These are phyloP conservation scores for Spodoptera picta DNA, from an alignment of 2,888 invertebrate genomes.

Conservation along the genomic window DNA sequence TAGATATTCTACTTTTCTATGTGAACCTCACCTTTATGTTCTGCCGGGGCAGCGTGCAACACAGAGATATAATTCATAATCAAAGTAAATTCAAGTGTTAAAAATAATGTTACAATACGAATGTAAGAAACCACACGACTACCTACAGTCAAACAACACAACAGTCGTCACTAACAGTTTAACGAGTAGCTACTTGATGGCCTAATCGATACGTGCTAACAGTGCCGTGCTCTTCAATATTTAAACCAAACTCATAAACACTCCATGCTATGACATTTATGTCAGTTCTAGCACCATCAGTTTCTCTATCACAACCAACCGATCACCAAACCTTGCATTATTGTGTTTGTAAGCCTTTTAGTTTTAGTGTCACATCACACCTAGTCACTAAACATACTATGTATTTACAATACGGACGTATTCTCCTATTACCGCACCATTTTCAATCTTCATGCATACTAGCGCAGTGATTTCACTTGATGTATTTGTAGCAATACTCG, in stretches of 20 bases:
- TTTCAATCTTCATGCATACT: conserved; percentile 58
- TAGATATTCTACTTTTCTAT: neutral
- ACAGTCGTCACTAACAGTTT: conserved; percentile 50
- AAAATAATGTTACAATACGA: conserved; percentile 20
- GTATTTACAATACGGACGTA: conserved; percentile 38
- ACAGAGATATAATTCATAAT: conserved; percentile 83
- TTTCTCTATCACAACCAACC: conserved; percentile 43
- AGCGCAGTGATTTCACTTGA: conserved; percentile 65
- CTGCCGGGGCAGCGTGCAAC: conserved; percentile 87
- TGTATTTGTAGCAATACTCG: conserved; percentile 76
- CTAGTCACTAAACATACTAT: conserved; percentile 45
- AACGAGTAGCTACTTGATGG: conserved; percentile 58
- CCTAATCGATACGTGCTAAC: conserved; percentile 55
- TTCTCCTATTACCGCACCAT: conserved; percentile 47
- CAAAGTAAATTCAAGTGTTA: conserved; percentile 67
- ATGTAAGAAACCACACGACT: conserved; percentile 54
- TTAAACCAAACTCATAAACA: conserved; percentile 38
- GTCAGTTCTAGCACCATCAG: conserved; percentile 56
- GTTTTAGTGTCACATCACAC: conserved; percentile 31
- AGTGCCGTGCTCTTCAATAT: conserved; percentile 56
- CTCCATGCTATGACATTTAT: conserved; percentile 43
- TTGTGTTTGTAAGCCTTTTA: conserved; percentile 22
- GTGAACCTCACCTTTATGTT: conserved; percentile 84
- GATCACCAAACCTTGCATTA: conserved; percentile 29
- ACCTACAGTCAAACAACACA: conserved; percentile 62